These are phyloP conservation scores for Chrysaora quinquecirrha DNA, from an alignment of 30 jellyfish, hydroid and myxozoan species.

Conservation along the genomic window DNA sequence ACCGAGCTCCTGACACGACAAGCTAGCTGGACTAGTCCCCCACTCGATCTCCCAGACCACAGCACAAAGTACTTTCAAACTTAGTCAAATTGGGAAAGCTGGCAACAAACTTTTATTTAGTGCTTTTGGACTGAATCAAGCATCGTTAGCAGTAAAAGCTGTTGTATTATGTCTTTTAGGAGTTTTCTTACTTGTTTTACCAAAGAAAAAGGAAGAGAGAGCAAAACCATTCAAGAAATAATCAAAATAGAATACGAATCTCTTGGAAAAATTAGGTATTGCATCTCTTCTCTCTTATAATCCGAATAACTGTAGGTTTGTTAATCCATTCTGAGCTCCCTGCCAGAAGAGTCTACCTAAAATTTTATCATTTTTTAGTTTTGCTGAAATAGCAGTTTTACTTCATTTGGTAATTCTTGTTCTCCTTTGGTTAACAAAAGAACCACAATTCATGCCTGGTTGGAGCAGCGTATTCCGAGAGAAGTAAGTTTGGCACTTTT, in stretches of 20 bases:
- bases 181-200: constrained; percentile 50
- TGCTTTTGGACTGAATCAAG: neutral
- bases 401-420: constrained; percentile 71
- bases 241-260: constrained; percentile 52
- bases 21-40: too few relatives aligned
- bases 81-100: too few relatives aligned
- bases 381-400: constrained; percentile 87
- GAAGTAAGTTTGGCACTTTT: constrained; percentile 71
- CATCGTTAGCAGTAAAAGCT: too few relatives aligned
- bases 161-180: too few relatives aligned
- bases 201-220: constrained; percentile 21
- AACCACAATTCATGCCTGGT: constrained; percentile 78
- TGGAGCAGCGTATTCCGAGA: constrained; percentile 68
- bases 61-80: too few relatives aligned
- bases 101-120: neutral
- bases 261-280: constrained; percentile 70
- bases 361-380: too few relatives aligned
- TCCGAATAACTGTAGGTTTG: neutral
- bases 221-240: constrained; percentile 28
- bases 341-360: too few relatives aligned
- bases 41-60: too few relatives aligned
- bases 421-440: constrained; percentile 75
- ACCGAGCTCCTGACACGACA: too few relatives aligned
- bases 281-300: neutral
- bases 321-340: too few relatives aligned